Evolutionary conservation across 2,888 invertebrate species (phyloP).

Genomic region (Agrochola litura): DNA sequence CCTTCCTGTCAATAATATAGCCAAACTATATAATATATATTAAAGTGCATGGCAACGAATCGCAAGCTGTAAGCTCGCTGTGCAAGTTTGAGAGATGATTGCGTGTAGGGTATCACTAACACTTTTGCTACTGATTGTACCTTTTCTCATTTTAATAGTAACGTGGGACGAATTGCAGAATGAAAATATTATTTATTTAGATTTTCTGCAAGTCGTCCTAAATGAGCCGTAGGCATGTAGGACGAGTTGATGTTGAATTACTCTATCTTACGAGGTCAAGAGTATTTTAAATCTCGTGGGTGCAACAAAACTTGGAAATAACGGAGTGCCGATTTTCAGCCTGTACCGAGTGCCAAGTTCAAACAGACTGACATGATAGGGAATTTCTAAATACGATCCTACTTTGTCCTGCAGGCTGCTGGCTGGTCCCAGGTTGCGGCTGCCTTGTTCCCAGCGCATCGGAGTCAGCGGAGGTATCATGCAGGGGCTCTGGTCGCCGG

Average conservation of each 20-base stretch:
- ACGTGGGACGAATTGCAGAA: too few relatives aligned
- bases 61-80: neutral
- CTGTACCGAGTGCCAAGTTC: neutral
- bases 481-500: slow-evolving; percentile 89
- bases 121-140: too few relatives aligned
- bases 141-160: too few relatives aligned
- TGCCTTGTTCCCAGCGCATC: slow-evolving; percentile 85
- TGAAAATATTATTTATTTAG: too few relatives aligned
- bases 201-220: too few relatives aligned
- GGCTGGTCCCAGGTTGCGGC: slow-evolving; percentile 83
- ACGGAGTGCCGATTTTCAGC: neutral
- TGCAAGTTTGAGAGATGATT: neutral
- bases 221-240: too few relatives aligned
- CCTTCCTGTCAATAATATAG: too few relatives aligned
- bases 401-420: slow-evolving; percentile 80
- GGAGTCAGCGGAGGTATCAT: slow-evolving; percentile 91
- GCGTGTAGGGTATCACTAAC: neutral
- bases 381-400: slow-evolving; percentile 34
- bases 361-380: neutral
- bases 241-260: too few relatives aligned
- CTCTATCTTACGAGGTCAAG: too few relatives aligned
- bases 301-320: neutral
- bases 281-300: neutral
- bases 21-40: neutral
- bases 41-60: neutral